Evolutionary conservation across 2,113 vertebrate species (phyloP).

Genomic region (Amazona vittata): DNA sequence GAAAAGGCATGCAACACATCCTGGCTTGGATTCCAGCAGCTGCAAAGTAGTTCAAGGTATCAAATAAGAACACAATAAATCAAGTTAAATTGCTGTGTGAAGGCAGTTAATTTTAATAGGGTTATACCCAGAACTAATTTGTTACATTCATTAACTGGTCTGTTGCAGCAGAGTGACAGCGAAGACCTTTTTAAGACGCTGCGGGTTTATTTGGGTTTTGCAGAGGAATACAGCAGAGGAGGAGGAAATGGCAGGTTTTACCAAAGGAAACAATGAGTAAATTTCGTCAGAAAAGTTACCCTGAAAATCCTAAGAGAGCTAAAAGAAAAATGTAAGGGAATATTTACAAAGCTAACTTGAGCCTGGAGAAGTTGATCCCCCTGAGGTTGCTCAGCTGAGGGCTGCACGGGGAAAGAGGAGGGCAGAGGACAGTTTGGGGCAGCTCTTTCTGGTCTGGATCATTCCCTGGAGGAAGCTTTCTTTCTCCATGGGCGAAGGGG

Average conservation of each 20-base stretch:
- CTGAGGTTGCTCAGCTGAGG: not conserved
- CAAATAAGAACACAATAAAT: not conserved
- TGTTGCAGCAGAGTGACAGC: not conserved
- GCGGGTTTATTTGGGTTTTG: not conserved
- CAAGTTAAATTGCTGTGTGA: not conserved
- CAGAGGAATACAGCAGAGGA: not conserved
- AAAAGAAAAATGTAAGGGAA: not conserved
- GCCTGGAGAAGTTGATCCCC: not conserved
- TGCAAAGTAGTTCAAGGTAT: not conserved
- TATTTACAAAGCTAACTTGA: not conserved
- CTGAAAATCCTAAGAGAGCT: not conserved
- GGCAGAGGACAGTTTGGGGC: not conserved
- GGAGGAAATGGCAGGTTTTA: not conserved
- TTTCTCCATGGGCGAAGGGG: not conserved
- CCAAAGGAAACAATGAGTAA: not conserved
- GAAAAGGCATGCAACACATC: rapidly evolving
- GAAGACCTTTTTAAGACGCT: not conserved
- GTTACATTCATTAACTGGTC: not conserved
- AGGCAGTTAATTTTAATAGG: not conserved
- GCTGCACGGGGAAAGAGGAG: not conserved
- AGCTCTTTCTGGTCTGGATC: not conserved
- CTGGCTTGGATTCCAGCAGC: not conserved
- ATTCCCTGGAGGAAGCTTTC: not conserved
- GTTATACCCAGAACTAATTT: not conserved
- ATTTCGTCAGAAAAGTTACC: not conserved